Conservation (phyloP, 2,113 vertebrate genomes). For the Microcebus jonahi region DNA sequence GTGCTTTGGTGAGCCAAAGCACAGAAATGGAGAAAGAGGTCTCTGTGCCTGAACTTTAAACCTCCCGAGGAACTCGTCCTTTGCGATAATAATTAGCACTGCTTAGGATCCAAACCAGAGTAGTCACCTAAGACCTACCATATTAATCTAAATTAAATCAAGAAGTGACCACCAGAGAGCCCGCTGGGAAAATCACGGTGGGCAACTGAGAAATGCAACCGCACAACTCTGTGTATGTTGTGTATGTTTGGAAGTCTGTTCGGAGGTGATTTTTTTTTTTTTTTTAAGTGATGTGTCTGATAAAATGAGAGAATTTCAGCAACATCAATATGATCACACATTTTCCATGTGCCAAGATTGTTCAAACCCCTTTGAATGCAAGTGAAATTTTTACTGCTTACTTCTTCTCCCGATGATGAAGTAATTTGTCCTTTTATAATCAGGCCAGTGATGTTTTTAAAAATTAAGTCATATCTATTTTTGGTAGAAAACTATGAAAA, state of each 20-base stretch:
- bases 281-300: not conserved
- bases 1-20: constrained; percentile 66
- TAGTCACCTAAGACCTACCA: constrained; percentile 48
- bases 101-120: constrained; percentile 67
- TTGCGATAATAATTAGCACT: constrained; percentile 72
- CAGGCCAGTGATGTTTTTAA: not conserved
- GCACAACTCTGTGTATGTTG: not conserved
- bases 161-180: not conserved
- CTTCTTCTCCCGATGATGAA: constrained; percentile 21
- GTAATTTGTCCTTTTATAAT: not conserved
- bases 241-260: not conserved
- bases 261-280: not conserved
- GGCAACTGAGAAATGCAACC: not conserved
- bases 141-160: constrained; percentile 74
- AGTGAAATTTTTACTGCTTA: not conserved
- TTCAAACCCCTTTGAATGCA: not conserved
- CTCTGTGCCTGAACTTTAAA: constrained; percentile 64
- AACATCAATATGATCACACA: not conserved
- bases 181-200: not conserved
- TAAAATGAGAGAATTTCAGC: not conserved
- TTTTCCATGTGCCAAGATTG: not conserved
- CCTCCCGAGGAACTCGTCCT: constrained; percentile 38
- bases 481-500: not conserved
- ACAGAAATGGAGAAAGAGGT: constrained; percentile 28
- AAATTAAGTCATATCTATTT: constrained; percentile 11